A percentile compares a stretch with the other conserved stretches of the same genome.
These are phyloP conservation scores for Saimiri boliviensis DNA, from an alignment of 2,113 vertebrate species.

Conservation along the genomic window DNA sequence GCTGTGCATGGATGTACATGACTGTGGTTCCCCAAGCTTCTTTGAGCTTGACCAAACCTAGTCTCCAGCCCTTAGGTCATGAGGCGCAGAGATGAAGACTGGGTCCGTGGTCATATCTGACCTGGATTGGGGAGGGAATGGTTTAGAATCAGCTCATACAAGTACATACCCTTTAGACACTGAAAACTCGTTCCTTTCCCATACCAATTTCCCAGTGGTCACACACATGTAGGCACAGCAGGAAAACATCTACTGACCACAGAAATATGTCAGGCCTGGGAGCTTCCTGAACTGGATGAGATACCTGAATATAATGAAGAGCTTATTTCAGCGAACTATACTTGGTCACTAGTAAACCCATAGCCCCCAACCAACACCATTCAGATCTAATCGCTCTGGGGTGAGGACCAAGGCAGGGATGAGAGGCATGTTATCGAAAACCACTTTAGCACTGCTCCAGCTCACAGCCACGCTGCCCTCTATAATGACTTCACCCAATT, in stretches of 20 bases:
- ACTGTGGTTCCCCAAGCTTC: not conserved
- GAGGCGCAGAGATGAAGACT: not conserved
- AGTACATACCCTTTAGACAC: not conserved
- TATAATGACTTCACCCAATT: conserved; percentile 61
- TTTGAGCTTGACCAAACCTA: accelerated
- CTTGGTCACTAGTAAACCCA: not conserved
- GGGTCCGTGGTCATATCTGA: not conserved
- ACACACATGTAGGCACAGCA: no score
- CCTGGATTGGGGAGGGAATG: accelerated
- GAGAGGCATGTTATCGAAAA: not conserved
- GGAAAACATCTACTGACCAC: not conserved
- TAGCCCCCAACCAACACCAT: not conserved
- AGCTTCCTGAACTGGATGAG: not conserved
- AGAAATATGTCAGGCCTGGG: not conserved
- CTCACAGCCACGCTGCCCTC: conserved; percentile 24
- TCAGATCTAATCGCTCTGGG: conserved; percentile 32
- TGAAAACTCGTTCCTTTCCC: not conserved
- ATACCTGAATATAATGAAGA: not conserved
- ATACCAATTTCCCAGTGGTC: not conserved
- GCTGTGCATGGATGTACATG: accelerated
- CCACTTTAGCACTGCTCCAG: conserved; percentile 1
- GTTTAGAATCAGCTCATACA: not conserved
- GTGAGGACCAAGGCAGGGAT: not conserved
- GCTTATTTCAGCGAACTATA: not conserved
- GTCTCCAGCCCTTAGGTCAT: not conserved